phyloP scores from a whole-genome alignment of 2,888 invertebrate genomes.

The Anthophora plumipes region DNA sequence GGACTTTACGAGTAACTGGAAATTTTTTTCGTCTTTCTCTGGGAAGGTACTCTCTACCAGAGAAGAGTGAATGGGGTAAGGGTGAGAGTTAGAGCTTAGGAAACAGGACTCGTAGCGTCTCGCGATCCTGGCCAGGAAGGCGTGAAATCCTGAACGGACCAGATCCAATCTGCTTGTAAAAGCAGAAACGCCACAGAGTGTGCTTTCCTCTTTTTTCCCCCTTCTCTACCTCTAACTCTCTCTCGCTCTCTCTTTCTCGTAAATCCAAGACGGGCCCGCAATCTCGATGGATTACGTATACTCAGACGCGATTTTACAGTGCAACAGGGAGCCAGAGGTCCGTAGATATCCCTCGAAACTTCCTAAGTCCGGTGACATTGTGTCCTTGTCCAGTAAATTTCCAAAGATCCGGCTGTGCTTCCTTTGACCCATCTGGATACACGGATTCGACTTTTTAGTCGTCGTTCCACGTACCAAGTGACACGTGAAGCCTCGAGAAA shows the following conservation, averaged over 20 bases:
- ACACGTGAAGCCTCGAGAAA: background rate
- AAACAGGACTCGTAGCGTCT: slow-evolving; percentile 51
- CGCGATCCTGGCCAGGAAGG: slow-evolving; percentile 54
- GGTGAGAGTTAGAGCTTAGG: slow-evolving; percentile 32
- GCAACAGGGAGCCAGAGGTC: slow-evolving; percentile 50
- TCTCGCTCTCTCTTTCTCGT: slow-evolving; percentile 39
- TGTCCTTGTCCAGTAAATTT: slow-evolving; percentile 65
- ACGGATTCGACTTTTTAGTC: slow-evolving; percentile 3
- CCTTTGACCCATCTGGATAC: background rate
- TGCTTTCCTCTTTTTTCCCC: background rate
- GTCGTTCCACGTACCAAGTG: slow-evolving; percentile 11
- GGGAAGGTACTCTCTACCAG: slow-evolving; percentile 10
- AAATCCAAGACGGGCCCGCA: slow-evolving; percentile 68
- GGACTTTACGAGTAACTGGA: slow-evolving; percentile 46
- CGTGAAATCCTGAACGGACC: slow-evolving; percentile 63
- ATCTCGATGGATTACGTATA: slow-evolving; percentile 73
- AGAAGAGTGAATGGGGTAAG: background rate
- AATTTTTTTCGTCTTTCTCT: slow-evolving; percentile 45
- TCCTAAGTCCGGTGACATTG: slow-evolving; percentile 47
- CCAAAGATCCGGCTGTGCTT: slow-evolving; percentile 14
- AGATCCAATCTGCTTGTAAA: slow-evolving; percentile 74
- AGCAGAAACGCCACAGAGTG: slow-evolving; percentile 66
- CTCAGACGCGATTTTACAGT: slow-evolving; percentile 67
- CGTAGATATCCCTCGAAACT: slow-evolving; percentile 53
- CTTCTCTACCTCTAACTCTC: slow-evolving; percentile 35